Evolutionary conservation across 64 coral and sea anemone genomes (phyloP).

Genomic region (Pocillopora damicornis): DNA sequence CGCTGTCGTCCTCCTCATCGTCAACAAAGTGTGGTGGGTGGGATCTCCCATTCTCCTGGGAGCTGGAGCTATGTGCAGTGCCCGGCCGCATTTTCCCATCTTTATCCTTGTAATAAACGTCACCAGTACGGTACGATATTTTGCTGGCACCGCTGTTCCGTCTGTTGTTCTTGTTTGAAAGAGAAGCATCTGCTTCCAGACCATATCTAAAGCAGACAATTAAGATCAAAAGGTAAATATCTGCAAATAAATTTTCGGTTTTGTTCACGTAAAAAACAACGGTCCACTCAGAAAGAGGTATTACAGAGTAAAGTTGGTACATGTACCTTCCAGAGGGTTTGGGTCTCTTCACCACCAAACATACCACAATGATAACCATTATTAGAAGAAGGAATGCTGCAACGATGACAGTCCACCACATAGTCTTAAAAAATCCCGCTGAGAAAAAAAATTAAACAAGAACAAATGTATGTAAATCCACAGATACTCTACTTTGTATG

Average conservation of each 20-base stretch:
- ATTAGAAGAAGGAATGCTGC: constrained; percentile 45
- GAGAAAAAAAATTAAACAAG: neutral
- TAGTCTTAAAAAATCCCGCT: constrained; percentile 55
- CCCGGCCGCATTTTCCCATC: constrained; percentile 11
- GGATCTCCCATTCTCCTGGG: neutral
- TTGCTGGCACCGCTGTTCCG: constrained; percentile 13
- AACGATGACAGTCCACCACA: constrained; percentile 56
- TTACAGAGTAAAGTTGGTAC: neutral
- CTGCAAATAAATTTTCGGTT: neutral
- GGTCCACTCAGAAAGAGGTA: neutral
- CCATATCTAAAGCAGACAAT: neutral
- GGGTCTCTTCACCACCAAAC: constrained; percentile 47
- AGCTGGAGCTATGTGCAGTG: neutral
- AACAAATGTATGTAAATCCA: neutral
- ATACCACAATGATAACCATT: constrained; percentile 37
- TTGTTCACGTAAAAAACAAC: neutral
- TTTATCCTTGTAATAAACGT: constrained; percentile 58
- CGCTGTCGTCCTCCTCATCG: neutral
- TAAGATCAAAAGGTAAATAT: neutral
- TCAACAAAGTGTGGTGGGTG: neutral
- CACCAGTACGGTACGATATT: constrained; percentile 41
- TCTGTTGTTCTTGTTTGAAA: neutral
- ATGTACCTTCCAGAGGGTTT: constrained; percentile 27
- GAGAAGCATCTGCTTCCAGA: neutral
- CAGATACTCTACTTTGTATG: too few species aligned